Percentiles rank a stretch among this genome's conserved stretches.
Evolutionary conservation across 2,888 invertebrate genomes (phyloP).

Genomic region (Gibbula magus): DNA sequence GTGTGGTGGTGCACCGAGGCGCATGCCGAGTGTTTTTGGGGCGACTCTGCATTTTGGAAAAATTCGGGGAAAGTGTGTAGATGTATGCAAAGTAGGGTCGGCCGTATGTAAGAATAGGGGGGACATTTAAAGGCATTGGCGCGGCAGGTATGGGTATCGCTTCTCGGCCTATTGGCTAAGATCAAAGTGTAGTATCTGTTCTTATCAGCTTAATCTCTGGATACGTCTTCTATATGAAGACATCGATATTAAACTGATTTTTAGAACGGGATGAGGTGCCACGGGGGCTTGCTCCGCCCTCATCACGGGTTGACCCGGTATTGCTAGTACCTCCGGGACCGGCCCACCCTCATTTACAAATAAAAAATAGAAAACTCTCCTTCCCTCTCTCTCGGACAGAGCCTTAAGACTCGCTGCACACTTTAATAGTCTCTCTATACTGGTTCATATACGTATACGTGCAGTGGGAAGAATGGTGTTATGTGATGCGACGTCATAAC

Average conservation of each 20-base stretch:
- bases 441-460: too few species aligned
- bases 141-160: background rate
- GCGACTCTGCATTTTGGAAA: too few species aligned
- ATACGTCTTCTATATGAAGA: conserved; percentile 77
- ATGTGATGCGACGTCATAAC: too few species aligned
- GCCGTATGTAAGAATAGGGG: too few species aligned
- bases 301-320: conserved; percentile 73
- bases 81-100: too few species aligned
- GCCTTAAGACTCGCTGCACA: background rate
- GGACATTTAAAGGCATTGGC: too few species aligned
- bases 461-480: too few species aligned
- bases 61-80: too few species aligned
- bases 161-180: conserved; percentile 21
- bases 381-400: background rate
- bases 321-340: conserved; percentile 9
- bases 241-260: conserved; percentile 59
- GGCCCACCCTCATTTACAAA: background rate
- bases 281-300: conserved; percentile 30
- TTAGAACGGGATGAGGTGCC: conserved; percentile 60
- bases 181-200: conserved; percentile 16
- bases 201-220: conserved; percentile 75
- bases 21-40: too few species aligned
- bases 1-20: too few species aligned
- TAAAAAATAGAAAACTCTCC: background rate
- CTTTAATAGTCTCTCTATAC: too few species aligned